phyloP scores from a whole-genome alignment of 2,113 vertebrate genomes.

The Lipotes vexillifer region DNA sequence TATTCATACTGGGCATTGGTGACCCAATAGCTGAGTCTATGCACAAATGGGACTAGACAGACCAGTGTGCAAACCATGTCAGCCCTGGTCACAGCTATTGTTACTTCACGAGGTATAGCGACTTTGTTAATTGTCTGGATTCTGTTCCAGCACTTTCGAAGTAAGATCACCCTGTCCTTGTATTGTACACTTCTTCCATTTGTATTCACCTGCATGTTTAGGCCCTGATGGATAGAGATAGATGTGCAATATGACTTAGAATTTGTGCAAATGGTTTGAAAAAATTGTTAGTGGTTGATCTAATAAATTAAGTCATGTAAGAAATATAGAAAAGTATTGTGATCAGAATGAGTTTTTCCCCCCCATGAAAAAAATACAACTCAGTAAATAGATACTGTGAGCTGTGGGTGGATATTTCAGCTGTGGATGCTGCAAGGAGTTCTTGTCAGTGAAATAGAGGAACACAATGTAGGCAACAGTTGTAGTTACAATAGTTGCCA shows the following conservation, averaged over 20 bases:
- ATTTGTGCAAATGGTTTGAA: background rate
- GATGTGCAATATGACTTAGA: background rate
- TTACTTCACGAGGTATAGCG: background rate
- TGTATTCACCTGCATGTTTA: background rate
- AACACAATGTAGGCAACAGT: conserved; percentile 65
- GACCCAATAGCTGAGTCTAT: background rate
- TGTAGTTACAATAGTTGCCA: conserved; percentile 74
- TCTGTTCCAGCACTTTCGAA: background rate
- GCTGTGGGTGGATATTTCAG: conserved; percentile 35
- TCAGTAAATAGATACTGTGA: conserved; percentile 42
- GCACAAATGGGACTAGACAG: background rate
- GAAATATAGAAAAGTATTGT: conserved; percentile 51
- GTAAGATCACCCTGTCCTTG: background rate
- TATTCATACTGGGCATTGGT: background rate
- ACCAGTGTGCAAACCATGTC: background rate
- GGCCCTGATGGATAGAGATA: background rate
- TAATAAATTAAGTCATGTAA: conserved; percentile 39
- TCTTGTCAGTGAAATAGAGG: conserved; percentile 48
- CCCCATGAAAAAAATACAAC: conserved; percentile 44
- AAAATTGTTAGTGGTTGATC: background rate
- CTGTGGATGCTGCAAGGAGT: conserved; percentile 61
- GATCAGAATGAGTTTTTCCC: conserved; percentile 52
- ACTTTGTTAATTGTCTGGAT: background rate
- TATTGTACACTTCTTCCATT: background rate
- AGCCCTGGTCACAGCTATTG: background rate